Conservation (phyloP, 2,888 invertebrate genomes). For the Ommatoiulus sabulosus region DNA sequence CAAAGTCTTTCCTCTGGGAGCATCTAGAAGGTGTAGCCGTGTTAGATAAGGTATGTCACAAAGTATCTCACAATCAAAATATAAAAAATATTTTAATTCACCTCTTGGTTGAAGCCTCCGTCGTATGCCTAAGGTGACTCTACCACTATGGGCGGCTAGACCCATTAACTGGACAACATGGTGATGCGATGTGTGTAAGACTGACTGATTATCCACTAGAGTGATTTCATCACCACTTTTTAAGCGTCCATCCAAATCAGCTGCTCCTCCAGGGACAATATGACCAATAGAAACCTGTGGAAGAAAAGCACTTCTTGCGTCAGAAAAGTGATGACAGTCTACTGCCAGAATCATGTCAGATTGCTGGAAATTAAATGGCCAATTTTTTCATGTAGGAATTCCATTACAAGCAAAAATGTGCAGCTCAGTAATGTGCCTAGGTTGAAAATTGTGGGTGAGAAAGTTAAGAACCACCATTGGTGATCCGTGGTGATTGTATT, state of each 20-base stretch:
- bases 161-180: constrained; percentile 94
- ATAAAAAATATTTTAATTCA: constrained; percentile 35
- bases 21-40: neutral
- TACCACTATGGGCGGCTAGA: constrained; percentile 85
- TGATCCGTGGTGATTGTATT: too few species aligned
- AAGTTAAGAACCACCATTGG: neutral
- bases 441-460: too few species aligned
- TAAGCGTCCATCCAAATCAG: constrained; percentile 89
- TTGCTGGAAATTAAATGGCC: neutral
- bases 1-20: constrained; percentile 37
- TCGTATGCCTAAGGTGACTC: constrained; percentile 83
- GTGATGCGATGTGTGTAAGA: constrained; percentile 89
- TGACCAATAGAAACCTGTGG: constrained; percentile 89
- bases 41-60: neutral
- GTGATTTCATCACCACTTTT: constrained; percentile 94
- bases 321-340: neutral
- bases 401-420: neutral
- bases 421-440: too few species aligned
- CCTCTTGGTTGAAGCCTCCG: constrained; percentile 69
- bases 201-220: constrained; percentile 88
- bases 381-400: neutral
- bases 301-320: neutral
- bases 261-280: constrained; percentile 96
- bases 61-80: neutral
- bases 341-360: neutral